These are phyloP conservation scores for Melanotaenia parkinsoni DNA, from an alignment of 2,797 vertebrate genomes.

Conservation along the genomic window DNA sequence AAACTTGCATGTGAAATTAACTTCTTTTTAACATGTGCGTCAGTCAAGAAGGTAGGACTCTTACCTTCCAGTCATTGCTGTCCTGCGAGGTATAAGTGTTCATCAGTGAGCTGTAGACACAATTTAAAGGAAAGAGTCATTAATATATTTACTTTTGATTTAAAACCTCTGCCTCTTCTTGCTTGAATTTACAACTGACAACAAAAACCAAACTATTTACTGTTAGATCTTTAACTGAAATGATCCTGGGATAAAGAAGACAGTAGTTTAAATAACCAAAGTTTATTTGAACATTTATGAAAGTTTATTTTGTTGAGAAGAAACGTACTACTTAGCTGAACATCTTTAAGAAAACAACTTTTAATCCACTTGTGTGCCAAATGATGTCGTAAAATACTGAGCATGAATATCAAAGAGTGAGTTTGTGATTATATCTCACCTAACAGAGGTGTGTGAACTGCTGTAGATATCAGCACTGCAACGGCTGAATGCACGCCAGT, in stretches of 20 bases:
- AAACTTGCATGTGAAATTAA: no score
- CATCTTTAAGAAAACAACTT: neutral
- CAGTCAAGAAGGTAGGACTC: neutral
- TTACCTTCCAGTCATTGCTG: constrained; percentile 42
- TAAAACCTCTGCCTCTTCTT: neutral
- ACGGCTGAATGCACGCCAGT: constrained; percentile 37
- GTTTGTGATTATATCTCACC: constrained; percentile 26
- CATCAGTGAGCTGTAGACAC: constrained; percentile 50
- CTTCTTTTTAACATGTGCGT: no score
- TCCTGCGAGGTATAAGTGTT: constrained; percentile 12
- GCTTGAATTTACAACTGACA: neutral
- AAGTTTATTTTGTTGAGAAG: neutral
- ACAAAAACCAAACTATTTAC: neutral
- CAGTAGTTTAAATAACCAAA: no score
- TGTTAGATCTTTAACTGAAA: no score
- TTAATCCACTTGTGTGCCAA: no score
- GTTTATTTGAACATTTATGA: no score
- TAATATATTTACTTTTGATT: neutral
- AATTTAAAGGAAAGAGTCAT: neutral
- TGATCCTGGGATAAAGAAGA: no score
- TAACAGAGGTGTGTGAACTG: neutral
- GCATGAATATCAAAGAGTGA: no score
- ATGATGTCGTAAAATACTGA: no score
- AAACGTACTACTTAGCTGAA: no score
- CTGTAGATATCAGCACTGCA: neutral